Evolutionary conservation across 92 coral and sea anemone species (phyloP).

Genomic region (Meandrina meandrites): DNA sequence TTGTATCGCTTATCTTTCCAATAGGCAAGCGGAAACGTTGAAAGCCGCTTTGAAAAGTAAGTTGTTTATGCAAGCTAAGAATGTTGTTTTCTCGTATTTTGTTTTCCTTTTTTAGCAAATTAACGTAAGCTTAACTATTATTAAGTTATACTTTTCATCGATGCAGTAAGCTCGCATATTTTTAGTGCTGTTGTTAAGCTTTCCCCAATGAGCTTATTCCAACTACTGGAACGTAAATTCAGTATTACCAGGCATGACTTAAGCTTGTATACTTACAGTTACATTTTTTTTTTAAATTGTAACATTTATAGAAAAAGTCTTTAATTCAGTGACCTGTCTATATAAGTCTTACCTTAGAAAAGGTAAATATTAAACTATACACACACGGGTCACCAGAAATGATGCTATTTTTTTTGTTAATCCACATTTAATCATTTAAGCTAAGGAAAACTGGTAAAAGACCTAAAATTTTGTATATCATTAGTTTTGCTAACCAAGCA

Average conservation of each 20-base stretch:
- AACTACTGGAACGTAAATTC: not conserved
- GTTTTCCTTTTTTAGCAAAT: constrained; percentile 17
- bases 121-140: not conserved
- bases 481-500: too few species aligned
- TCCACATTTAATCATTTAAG: not conserved
- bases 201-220: not conserved
- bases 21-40: constrained; percentile 87
- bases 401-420: not conserved
- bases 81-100: not conserved
- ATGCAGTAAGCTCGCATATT: not conserved
- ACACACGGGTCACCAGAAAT: not conserved
- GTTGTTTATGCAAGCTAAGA: constrained; percentile 49
- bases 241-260: too few species aligned
- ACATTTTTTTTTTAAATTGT: too few species aligned
- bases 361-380: too few species aligned
- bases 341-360: too few species aligned
- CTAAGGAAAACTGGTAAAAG: too few species aligned
- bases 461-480: too few species aligned
- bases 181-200: not conserved
- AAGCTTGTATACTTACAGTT: not conserved
- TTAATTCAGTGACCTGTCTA: too few species aligned
- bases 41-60: constrained; percentile 86
- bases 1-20: constrained; percentile 3
- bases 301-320: too few species aligned
- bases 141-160: not conserved